Conservation (phyloP, 2,797 vertebrate species). For the Ceryle rudis region DNA sequence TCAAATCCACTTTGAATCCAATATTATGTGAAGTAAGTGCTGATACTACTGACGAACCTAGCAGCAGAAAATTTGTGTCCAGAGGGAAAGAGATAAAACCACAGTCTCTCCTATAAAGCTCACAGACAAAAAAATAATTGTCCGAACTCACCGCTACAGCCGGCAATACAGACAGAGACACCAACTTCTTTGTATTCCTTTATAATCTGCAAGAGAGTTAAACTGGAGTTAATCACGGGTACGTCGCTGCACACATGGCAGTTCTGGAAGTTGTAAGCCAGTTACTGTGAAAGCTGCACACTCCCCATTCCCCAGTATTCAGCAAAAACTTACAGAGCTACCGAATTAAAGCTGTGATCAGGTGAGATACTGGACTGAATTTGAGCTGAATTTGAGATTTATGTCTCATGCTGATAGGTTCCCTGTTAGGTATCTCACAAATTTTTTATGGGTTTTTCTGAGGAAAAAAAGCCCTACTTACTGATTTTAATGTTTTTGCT, state of each 20-base stretch:
- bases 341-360: not conserved
- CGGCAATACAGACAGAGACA: slow-evolving; percentile 84
- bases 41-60: not conserved
- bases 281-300: not conserved
- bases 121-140: not conserved
- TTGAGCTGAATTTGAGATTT: not conserved
- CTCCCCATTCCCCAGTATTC: not conserved
- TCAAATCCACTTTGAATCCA: not conserved
- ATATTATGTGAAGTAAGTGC: not conserved
- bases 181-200: slow-evolving; percentile 88
- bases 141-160: slow-evolving; percentile 90
- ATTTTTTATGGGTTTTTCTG: not conserved
- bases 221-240: slow-evolving; percentile 33
- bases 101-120: not conserved
- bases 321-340: not conserved
- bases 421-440: not conserved
- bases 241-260: not conserved
- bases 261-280: not conserved
- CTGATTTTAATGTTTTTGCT: slow-evolving; percentile 90
- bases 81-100: not conserved
- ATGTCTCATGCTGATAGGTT: not conserved
- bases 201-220: slow-evolving; percentile 85
- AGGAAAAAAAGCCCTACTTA: slow-evolving; percentile 69
- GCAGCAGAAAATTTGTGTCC: not conserved
- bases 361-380: not conserved